A percentile compares a stretch with the other conserved stretches of the same genome.
Conservation (phyloP, 2,888 invertebrate species). For the Tricholauxania praeusta region DNA sequence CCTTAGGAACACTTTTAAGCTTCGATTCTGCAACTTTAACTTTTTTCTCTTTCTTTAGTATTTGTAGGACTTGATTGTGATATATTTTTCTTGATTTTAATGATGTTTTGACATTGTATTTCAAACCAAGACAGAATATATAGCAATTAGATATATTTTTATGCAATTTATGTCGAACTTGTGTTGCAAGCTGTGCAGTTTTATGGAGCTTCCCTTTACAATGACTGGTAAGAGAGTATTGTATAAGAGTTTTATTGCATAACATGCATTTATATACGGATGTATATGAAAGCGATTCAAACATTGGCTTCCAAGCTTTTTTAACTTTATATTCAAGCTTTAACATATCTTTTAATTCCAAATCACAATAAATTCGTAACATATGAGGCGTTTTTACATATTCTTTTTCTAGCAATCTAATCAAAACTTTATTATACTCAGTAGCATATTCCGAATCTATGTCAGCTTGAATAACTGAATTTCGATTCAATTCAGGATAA, state of each 20-base stretch:
- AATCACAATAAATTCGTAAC: slow-evolving; percentile 19
- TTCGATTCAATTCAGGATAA: slow-evolving; percentile 16
- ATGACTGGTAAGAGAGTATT: not conserved
- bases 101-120: slow-evolving; percentile 18
- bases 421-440: slow-evolving; percentile 17
- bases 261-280: slow-evolving; percentile 6
- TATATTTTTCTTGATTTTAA: slow-evolving; percentile 9
- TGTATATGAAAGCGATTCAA: not conserved
- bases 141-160: slow-evolving; percentile 2
- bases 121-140: slow-evolving; percentile 1
- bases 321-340: not conserved
- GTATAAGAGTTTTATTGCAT: not conserved
- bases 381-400: slow-evolving; percentile 1
- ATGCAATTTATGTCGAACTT: slow-evolving; percentile 4
- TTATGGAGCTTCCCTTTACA: slow-evolving; percentile 22
- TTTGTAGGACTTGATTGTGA: not conserved
- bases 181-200: not conserved
- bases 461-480: slow-evolving; percentile 15
- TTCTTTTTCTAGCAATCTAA: not conserved
- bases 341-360: slow-evolving; percentile 16
- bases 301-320: slow-evolving; percentile 12
- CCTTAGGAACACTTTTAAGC: not conserved
- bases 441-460: not conserved
- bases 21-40: too few relatives aligned
- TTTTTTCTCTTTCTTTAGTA: not conserved